Evolutionary conservation across 1,140 invertebrate genomes (phyloP).

Genomic region (Drosophila mayri): DNA sequence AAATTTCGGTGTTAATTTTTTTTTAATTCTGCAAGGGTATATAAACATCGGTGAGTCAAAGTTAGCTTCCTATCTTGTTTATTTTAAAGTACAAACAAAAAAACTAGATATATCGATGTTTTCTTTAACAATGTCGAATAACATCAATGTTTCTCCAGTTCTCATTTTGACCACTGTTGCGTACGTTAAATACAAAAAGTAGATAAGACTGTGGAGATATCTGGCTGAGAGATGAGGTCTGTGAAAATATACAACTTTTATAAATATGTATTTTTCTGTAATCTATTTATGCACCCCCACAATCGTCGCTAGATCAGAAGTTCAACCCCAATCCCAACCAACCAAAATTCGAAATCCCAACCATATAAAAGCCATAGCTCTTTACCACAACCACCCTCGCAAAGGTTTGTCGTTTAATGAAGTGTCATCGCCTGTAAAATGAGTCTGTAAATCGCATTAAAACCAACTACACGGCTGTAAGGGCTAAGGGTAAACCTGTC

Average conservation of each 20-base stretch:
- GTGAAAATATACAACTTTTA: slow-evolving; percentile 59
- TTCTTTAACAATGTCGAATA: too few species aligned
- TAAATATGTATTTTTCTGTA: slow-evolving; percentile 76
- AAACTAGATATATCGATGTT: too few species aligned
- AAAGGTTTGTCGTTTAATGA: slow-evolving; percentile 75
- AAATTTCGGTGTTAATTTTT: too few species aligned
- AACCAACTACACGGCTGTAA: slow-evolving; percentile 73
- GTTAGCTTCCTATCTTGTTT: too few species aligned
- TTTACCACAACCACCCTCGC: slow-evolving; percentile 56
- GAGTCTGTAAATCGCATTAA: slow-evolving; percentile 83
- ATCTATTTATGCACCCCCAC: slow-evolving; percentile 78
- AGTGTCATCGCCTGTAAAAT: slow-evolving; percentile 84
- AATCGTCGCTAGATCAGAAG: slow-evolving; percentile 27
- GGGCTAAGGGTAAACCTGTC: slow-evolving; percentile 75
- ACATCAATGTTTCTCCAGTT: too few species aligned
- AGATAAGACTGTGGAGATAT: slow-evolving; percentile 49
- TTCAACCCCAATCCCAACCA: slow-evolving; percentile 14
- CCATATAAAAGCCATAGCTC: slow-evolving; percentile 21
- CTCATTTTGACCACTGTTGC: neutral
- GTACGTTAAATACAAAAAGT: slow-evolving; percentile 49
- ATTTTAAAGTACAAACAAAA: too few species aligned
- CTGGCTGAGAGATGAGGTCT: slow-evolving; percentile 50
- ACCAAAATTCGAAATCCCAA: slow-evolving; percentile 10
- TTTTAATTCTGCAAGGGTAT: too few species aligned
- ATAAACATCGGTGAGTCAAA: too few species aligned